Evolutionary conservation across 2,113 vertebrate species (phyloP).

Genomic region (Cyanoderma ruficeps): DNA sequence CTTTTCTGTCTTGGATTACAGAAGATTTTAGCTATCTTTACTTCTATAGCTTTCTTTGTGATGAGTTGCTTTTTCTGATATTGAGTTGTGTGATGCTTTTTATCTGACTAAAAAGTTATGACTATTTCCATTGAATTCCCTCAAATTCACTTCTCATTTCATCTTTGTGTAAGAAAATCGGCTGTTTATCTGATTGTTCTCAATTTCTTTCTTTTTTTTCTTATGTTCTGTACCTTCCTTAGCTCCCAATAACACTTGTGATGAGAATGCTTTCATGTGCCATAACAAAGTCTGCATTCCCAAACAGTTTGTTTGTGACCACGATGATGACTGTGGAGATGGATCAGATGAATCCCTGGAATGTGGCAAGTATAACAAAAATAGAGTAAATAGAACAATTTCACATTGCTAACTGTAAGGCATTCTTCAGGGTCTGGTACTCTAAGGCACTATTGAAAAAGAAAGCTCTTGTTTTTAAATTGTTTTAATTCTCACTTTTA

Average conservation of each 20-base stretch:
- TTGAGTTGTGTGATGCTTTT: background rate
- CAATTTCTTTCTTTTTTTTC: background rate
- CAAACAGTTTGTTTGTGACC: constrained; percentile 92
- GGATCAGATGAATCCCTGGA: constrained; percentile 92
- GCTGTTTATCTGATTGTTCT: background rate
- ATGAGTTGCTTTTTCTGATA: background rate
- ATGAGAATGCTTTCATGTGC: constrained; percentile 92
- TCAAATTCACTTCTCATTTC: background rate
- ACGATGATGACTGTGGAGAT: constrained; percentile 95
- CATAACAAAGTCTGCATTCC: constrained; percentile 92
- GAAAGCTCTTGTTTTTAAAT: background rate
- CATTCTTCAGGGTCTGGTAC: background rate
- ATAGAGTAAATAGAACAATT: background rate
- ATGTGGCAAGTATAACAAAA: constrained; percentile 84
- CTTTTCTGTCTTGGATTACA: background rate
- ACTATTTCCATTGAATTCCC: background rate
- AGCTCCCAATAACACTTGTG: constrained; percentile 97
- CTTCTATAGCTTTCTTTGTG: background rate
- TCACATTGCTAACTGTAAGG: background rate
- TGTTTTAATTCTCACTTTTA: background rate
- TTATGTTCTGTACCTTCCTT: constrained; percentile 33
- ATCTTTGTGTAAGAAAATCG: background rate
- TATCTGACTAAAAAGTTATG: background rate
- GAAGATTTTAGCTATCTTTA: background rate
- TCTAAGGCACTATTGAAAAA: background rate